phyloP scores from a whole-genome alignment of 2,113 vertebrate species.

The Toxostoma redivivum region DNA sequence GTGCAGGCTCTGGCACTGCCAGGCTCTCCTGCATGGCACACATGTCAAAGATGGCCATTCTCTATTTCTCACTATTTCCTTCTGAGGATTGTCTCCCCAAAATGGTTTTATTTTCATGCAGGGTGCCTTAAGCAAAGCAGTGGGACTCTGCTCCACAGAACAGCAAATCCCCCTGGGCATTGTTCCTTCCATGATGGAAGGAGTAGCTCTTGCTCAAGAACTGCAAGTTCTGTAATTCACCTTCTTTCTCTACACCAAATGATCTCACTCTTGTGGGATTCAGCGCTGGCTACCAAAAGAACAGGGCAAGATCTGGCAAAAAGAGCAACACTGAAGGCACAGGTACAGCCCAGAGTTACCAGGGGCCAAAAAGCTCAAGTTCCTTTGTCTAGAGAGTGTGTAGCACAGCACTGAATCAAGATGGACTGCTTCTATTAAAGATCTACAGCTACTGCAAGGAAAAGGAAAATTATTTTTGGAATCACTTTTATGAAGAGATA shows the following conservation, averaged over 20 bases:
- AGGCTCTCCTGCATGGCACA: neutral
- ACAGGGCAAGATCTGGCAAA: neutral
- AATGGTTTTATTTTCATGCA: neutral
- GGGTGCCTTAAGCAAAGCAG: neutral
- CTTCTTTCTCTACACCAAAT: rapidly evolving
- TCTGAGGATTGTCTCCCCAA: neutral
- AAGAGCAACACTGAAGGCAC: neutral
- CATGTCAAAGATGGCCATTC: rapidly evolving
- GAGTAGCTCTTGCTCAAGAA: neutral
- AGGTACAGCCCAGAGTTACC: neutral
- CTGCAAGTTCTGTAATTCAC: neutral
- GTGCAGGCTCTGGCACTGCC: neutral
- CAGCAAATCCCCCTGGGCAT: neutral
- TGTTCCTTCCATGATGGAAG: neutral
- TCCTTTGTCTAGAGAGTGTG: neutral
- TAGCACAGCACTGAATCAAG: neutral
- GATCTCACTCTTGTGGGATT: neutral
- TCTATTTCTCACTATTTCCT: neutral
- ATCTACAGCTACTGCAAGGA: neutral
- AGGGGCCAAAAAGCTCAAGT: rapidly evolving
- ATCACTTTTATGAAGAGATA: neutral
- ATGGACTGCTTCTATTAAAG: neutral
- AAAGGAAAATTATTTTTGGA: neutral
- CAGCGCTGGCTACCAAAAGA: neutral
- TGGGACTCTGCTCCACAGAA: neutral